phyloP scores from a whole-genome alignment of 1,140 invertebrate species.

The Drosophila sulfurigaster region DNA sequence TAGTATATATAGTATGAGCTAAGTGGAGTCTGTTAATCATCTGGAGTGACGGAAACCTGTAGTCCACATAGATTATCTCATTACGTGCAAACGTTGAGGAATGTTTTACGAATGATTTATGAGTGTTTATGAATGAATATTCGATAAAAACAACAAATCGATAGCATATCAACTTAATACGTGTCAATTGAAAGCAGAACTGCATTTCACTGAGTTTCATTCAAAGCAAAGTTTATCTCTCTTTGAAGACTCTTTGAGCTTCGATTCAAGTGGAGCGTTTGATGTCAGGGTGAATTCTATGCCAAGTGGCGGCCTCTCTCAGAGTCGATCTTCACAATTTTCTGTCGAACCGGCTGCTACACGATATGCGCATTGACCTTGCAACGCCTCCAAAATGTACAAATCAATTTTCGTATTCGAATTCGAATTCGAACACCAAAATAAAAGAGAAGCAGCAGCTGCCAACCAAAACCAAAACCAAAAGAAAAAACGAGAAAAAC shows the following conservation, averaged over 20 bases:
- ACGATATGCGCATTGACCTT: slow-evolving; percentile 67
- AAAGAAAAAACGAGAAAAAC: slow-evolving; percentile 64
- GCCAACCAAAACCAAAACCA: slow-evolving; percentile 40
- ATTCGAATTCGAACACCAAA: slow-evolving; percentile 32
- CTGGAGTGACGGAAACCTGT: not conserved
- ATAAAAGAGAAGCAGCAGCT: slow-evolving; percentile 40
- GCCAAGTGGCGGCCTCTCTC: not conserved
- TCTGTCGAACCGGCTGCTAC: slow-evolving; percentile 41
- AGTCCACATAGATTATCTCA: not conserved
- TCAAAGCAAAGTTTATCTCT: not conserved
- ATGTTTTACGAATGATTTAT: slow-evolving; percentile 27
- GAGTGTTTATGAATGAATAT: slow-evolving; percentile 38
- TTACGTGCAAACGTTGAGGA: slow-evolving; percentile 36
- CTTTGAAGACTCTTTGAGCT: not conserved
- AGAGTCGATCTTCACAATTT: slow-evolving; percentile 4
- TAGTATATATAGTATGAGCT: not conserved
- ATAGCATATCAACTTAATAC: slow-evolving; percentile 36
- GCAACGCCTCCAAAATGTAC: slow-evolving; percentile 70
- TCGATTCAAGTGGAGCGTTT: slow-evolving; percentile 5
- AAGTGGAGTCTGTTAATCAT: not conserved
- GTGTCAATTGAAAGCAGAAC: slow-evolving; percentile 52
- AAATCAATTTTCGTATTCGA: slow-evolving; percentile 57
- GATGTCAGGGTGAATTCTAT: slow-evolving; percentile 21
- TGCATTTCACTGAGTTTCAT: not conserved
- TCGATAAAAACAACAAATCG: slow-evolving; percentile 24